Base-by-base conservation (phyloP, 2,113 vertebrate species). In the Colius striatus region DNA sequence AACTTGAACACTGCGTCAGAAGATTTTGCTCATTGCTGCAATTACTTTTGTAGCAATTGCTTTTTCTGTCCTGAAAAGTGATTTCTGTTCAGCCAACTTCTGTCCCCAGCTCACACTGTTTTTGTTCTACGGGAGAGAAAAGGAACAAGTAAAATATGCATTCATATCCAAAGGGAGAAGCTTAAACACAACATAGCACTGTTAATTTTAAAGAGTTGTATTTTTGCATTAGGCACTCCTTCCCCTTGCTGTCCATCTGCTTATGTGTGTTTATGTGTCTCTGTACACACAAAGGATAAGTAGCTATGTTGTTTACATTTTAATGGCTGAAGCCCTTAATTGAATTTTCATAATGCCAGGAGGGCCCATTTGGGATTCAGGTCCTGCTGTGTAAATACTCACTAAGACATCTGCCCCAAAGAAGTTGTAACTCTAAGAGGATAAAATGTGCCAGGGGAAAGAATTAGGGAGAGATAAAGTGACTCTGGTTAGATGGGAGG, bases 301-400 rank as follows among this genome's bases (percentile, higher is more conserved):
- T 65, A 89, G 86, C 84, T 84, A 47, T 73, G n/a, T 93, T 18
- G 0, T 94, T 96, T 93, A 86, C 95, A 95, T 97, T 90, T 93
- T 93, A 70, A 92, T 81, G 83, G 53, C 48, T 86, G 68, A 80
- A 90, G 72, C 43, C 76, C 75, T 92, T 86, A 84, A 88, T 25
- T 84, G 90, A 87, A 93, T 95, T 97, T 94, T 86, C 95, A 95
- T 93, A 96, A 88, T 95, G 83, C 88, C 75, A 60, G 67, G 47
- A 92, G 87, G 75, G 47, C 29, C 82, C 85, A 66, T 92, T 94
- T 0, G 1, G 55, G 88, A 90, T 92, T 88, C 90, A 48, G 85
- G 68, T 86, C 95, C 75, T 93, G 67, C 88, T 89, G 91, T 61
- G 86, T 68, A 84, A 94, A 90, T 43, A 43, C 63, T 73, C 36